phyloP scores from a whole-genome alignment of 2,888 invertebrate genomes.

The Eupelmus urozonus region DNA sequence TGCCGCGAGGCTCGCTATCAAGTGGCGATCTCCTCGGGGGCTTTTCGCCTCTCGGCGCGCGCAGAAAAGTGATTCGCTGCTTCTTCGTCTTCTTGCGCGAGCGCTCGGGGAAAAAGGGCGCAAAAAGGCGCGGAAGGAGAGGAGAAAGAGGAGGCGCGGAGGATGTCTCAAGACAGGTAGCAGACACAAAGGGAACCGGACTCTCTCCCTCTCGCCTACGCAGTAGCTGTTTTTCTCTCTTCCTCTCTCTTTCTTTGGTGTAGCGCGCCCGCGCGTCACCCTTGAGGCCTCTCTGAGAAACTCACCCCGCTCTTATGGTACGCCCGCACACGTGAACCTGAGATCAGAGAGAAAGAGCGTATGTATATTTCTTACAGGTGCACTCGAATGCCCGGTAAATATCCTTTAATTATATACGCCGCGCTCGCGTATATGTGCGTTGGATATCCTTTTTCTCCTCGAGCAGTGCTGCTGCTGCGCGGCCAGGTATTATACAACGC shows the following conservation, averaged over 20 bases:
- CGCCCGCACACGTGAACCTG: not conserved
- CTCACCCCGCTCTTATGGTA: slow-evolving; percentile 33
- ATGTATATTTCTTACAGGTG: slow-evolving; percentile 68
- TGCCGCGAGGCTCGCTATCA: slow-evolving; percentile 74
- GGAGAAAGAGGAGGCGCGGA: slow-evolving; percentile 60
- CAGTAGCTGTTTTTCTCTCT: slow-evolving; percentile 30
- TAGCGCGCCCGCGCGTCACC: not conserved
- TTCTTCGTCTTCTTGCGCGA: slow-evolving; percentile 58
- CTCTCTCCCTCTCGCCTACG: slow-evolving; percentile 70
- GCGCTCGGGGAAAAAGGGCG: slow-evolving; percentile 26
- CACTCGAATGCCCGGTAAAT: slow-evolving; percentile 66
- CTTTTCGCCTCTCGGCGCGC: slow-evolving; percentile 19
- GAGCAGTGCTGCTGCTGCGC: too few species aligned
- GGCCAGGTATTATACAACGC: slow-evolving; percentile 65
- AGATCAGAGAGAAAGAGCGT: slow-evolving; percentile 47
- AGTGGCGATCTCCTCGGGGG: slow-evolving; percentile 67
- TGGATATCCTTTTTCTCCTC: slow-evolving; percentile 3
- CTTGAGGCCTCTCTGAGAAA: slow-evolving; percentile 17
- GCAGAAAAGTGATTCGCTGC: slow-evolving; percentile 51
- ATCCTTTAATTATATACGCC: slow-evolving; percentile 69
- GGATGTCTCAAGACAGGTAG: slow-evolving; percentile 76
- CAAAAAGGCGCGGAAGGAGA: slow-evolving; percentile 63
- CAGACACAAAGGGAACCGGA: slow-evolving; percentile 75
- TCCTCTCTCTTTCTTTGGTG: slow-evolving; percentile 20
- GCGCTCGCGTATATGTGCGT: not conserved